Evolutionary conservation across 2,113 vertebrate species (phyloP).

Genomic region (Oxyruncus cristatus): DNA sequence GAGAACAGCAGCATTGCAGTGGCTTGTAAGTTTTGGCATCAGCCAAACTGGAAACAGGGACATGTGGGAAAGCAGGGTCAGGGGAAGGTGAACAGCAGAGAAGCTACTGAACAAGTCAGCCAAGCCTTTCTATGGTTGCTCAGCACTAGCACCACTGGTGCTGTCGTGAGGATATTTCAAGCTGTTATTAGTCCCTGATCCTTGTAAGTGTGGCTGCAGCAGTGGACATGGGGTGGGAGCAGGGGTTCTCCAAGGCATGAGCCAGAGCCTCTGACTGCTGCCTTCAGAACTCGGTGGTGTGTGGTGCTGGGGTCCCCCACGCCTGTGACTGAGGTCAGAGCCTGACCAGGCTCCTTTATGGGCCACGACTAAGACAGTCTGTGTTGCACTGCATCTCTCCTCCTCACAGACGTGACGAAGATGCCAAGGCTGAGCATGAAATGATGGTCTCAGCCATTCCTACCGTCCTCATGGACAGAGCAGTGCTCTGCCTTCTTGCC

Average conservation of each 20-base stretch:
- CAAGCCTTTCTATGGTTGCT: background rate
- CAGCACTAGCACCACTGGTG: background rate
- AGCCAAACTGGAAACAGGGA: background rate
- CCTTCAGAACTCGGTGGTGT: background rate
- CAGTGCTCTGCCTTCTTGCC: background rate
- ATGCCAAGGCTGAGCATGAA: background rate
- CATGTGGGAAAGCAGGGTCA: background rate
- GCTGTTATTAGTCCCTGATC: background rate
- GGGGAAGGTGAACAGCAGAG: background rate
- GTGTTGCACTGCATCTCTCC: background rate
- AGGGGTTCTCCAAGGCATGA: background rate
- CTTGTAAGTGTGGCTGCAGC: background rate
- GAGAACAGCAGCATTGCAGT: background rate
- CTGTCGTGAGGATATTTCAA: background rate
- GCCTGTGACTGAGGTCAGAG: background rate
- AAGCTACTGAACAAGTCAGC: background rate
- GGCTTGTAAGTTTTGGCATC: background rate
- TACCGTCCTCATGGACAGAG: background rate
- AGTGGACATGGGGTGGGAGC: background rate
- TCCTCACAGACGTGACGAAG: background rate
- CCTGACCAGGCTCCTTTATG: rapidly evolving
- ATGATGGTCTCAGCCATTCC: background rate
- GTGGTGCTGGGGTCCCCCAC: background rate
- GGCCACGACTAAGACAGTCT: background rate
- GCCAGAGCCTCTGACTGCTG: background rate